phyloP scores from a whole-genome alignment of 1,140 invertebrate species.

The Papilio polytes region DNA sequence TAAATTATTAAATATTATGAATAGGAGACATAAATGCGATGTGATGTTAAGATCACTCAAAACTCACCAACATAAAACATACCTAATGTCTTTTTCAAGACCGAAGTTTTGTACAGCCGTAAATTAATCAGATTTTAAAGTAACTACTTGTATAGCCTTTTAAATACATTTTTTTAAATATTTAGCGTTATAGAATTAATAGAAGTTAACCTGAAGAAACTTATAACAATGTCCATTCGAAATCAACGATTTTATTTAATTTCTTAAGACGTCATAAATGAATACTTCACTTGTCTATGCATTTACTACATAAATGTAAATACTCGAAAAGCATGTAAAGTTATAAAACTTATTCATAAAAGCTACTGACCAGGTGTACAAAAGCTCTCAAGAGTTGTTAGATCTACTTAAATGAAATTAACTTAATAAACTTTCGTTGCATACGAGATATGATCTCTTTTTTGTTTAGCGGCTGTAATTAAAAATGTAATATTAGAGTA shows the following conservation, averaged over 20 bases:
- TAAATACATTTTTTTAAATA: no score
- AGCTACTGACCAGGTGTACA: background rate
- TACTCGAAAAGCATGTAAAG: no score
- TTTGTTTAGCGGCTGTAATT: background rate
- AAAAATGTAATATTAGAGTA: slow-evolving; percentile 13
- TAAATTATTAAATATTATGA: slow-evolving; percentile 19
- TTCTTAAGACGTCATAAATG: no score
- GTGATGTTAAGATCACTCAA: background rate
- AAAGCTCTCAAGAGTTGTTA: background rate
- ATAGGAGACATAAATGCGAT: background rate
- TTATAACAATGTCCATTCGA: no score
- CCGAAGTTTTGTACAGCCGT: background rate
- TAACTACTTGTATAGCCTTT: no score
- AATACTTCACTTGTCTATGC: no score
- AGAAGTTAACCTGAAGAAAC: no score
- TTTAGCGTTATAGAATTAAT: no score
- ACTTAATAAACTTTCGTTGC: background rate
- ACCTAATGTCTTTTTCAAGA: background rate
- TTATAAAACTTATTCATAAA: background rate
- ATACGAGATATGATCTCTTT: slow-evolving; percentile 19
- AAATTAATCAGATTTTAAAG: no score
- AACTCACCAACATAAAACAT: background rate
- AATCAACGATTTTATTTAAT: no score
- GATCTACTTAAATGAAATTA: background rate
- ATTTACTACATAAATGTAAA: no score